These are phyloP conservation scores for Entomobrya multifasciata DNA, from an alignment of 2,888 invertebrate genomes.

Conservation along the genomic window DNA sequence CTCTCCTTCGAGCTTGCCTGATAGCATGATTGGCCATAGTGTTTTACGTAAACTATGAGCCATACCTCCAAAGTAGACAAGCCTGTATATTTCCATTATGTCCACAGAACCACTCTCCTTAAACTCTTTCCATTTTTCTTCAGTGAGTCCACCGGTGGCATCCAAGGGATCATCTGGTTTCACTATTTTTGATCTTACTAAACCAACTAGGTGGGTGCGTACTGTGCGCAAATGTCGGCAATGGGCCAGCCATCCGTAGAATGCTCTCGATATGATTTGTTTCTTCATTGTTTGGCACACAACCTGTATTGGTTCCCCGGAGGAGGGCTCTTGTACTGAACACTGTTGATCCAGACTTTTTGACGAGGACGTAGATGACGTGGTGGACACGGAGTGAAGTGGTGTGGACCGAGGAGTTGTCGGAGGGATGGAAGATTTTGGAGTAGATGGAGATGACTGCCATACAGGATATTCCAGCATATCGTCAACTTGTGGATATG, in stretches of 20 bases:
- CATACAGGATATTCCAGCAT: conserved; percentile 77
- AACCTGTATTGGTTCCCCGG: conserved; percentile 85
- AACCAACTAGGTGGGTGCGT: conserved; percentile 93
- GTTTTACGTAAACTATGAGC: conserved; percentile 88
- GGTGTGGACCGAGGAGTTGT: conserved; percentile 79
- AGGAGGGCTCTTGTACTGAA: conserved; percentile 74
- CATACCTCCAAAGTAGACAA: conserved; percentile 94
- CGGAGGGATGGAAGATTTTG: conserved; percentile 76
- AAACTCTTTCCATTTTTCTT: conserved; percentile 88
- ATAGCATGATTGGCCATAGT: conserved; percentile 79
- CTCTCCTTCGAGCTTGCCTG: conserved; percentile 76
- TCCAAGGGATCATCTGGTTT: conserved; percentile 82
- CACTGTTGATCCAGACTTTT: conserved; percentile 80
- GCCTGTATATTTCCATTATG: conserved; percentile 88
- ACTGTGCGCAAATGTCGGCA: conserved; percentile 96
- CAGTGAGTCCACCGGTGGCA: conserved; percentile 85
- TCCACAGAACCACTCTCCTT: conserved; percentile 83
- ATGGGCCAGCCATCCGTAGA: conserved; percentile 98
- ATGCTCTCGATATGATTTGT: conserved; percentile 96
- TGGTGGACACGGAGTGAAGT: conserved; percentile 80
- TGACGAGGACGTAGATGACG: conserved; percentile 81
- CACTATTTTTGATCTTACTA: conserved; percentile 86
- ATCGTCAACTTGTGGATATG: conserved; percentile 77
- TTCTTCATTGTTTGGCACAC: conserved; percentile 97
- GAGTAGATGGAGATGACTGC: conserved; percentile 76